Conservation (phyloP, 2,888 invertebrate genomes). For the Trissoscelio sp. region DNA sequence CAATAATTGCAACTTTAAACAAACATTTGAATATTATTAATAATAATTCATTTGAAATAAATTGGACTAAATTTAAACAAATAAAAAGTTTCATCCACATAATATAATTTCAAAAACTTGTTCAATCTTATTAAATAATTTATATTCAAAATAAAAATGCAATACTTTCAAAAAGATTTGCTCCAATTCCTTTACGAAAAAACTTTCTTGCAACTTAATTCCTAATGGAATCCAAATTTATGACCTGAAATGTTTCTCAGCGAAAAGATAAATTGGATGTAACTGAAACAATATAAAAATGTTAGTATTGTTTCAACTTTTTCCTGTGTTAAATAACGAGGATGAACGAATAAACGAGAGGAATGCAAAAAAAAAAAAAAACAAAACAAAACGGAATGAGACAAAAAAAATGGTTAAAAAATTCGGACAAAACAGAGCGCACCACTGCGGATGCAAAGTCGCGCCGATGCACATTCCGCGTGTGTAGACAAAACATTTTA, state of each 20-base stretch:
- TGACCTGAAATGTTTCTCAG: neutral
- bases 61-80: too few relatives aligned
- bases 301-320: neutral
- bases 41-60: too few relatives aligned
- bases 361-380: neutral
- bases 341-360: neutral
- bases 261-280: neutral
- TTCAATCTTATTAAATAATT: too few relatives aligned
- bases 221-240: conserved; percentile 9
- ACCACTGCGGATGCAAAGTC: neutral
- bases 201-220: neutral
- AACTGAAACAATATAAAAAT: neutral
- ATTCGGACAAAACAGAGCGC: neutral
- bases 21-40: too few relatives aligned
- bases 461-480: neutral
- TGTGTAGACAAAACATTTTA: conserved; percentile 20
- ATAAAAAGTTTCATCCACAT: too few relatives aligned
- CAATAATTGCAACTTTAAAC: too few relatives aligned
- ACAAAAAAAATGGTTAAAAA: neutral
- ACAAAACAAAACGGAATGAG: too few relatives aligned
- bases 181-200: too few relatives aligned
- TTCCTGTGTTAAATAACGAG: neutral
- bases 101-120: too few relatives aligned
- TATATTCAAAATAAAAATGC: too few relatives aligned
- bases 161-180: too few relatives aligned